Base-by-base conservation (phyloP, 64 coral and sea anemone genomes). In the Catalaphyllia jardinei region DNA sequence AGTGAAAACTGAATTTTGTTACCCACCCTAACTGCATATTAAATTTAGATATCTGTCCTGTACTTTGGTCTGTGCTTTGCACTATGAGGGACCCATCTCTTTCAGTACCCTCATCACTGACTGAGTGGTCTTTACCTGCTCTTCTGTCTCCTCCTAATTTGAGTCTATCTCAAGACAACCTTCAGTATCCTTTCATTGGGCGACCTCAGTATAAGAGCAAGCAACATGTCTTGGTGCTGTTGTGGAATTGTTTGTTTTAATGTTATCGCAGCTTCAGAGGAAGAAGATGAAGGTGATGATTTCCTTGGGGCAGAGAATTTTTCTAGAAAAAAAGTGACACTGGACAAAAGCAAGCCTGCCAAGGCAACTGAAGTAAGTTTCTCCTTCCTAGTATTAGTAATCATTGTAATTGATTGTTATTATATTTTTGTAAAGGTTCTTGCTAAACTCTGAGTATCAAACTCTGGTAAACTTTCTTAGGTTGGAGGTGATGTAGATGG, bases 401-500 rank as follows among this genome's bases (percentile, higher is more conserved):
- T 22, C 51, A 57, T 64, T 64, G 33, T 1, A 35, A 35, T 35
- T 35, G 3, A 65, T 65, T 18, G 27, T 72, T 24, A 72, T 72
- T 9, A 35, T 25, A 52, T 8, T 31, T 39, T 67, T 31, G n/a
- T 69, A 25, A n/a, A 22, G 18, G 18, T 84, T 62, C 22, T 10
- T 22, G 35, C 13, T 10, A 79, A 31, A 17, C 22, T 22, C 31
- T 10, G 28, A 54, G 39, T 42, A 17, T 79, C 22, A 16, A 79
- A 15, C 35, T 28, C 19, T 80, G 17, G 5, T 80, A 35, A 35
- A 35, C 33, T 18, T 18, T 16, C 5, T 42, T 46, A 83, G 80
- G 80, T 18, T 67, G 79, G 28, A 31, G 19, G 57, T 19, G 57
- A 79, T 52, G 63, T n/a, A 69, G 33, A 91, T 52, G 89, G 92